Evolutionary conservation across 2,797 vertebrate genomes (phyloP).

Genomic region (Poeciliopsis gracilis): DNA sequence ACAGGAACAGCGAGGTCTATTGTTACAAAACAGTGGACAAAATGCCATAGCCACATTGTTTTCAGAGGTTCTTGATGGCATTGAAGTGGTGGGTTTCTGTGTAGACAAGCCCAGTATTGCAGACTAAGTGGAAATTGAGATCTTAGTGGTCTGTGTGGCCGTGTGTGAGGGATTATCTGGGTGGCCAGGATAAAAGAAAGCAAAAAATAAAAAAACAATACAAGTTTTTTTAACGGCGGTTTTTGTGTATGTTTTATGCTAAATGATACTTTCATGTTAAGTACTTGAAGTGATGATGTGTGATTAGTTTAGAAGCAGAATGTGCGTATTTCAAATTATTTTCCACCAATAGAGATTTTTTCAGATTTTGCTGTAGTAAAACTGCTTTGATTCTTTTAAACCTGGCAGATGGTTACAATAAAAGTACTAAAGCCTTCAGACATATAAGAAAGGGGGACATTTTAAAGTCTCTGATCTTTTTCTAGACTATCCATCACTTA

Average conservation of each 20-base stretch:
- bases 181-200: slow-evolving; percentile 21
- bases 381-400: slow-evolving; percentile 50
- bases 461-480: slow-evolving; percentile 43
- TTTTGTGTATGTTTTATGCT: not conserved
- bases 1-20: slow-evolving; percentile 16
- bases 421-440: slow-evolving; percentile 35
- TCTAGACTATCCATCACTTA: slow-evolving; percentile 60
- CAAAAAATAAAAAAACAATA: not conserved
- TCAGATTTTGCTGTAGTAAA: slow-evolving; percentile 46
- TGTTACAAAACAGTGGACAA: slow-evolving; percentile 20
- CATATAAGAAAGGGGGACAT: slow-evolving; percentile 20
- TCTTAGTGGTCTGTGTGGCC: slow-evolving; percentile 7
- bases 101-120: slow-evolving; percentile 33
- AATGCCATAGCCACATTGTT: slow-evolving; percentile 35
- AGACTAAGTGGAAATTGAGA: slow-evolving; percentile 50
- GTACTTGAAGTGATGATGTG: slow-evolving; percentile 19
- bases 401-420: slow-evolving; percentile 49
- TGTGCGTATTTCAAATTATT: slow-evolving; percentile 10
- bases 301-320: slow-evolving; percentile 22
- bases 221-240: not conserved
- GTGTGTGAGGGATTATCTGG: slow-evolving; percentile 7
- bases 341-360: slow-evolving; percentile 13
- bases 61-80: slow-evolving; percentile 28
- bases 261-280: slow-evolving; percentile 20
- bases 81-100: slow-evolving; percentile 27